phyloP scores from a whole-genome alignment of 2,113 vertebrate species.

The Microtus pennsylvanicus region DNA sequence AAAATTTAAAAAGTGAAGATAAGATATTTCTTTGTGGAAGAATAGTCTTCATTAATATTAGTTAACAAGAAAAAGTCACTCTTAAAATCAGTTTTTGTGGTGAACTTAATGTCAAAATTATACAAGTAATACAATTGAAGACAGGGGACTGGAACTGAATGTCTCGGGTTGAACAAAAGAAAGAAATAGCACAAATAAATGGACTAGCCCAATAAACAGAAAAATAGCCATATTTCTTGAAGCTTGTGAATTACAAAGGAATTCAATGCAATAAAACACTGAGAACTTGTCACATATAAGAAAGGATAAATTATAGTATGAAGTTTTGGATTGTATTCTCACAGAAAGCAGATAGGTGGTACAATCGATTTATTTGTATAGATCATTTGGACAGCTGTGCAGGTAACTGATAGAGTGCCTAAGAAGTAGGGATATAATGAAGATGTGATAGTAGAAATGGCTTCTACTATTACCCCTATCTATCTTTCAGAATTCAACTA shows the following conservation, averaged over 20 bases:
- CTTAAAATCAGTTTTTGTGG: neutral
- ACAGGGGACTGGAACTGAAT: fast-evolving
- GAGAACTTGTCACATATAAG: neutral
- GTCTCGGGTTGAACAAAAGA: neutral
- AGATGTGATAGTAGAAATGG: neutral
- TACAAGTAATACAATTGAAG: neutral
- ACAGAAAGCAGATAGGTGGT: neutral
- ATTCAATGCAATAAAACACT: neutral
- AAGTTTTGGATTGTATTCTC: neutral
- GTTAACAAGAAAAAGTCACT: neutral
- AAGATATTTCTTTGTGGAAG: neutral
- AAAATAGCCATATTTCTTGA: neutral
- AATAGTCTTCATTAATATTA: neutral
- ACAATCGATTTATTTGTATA: neutral
- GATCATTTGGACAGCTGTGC: neutral
- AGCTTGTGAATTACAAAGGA: neutral
- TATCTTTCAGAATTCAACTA: neutral
- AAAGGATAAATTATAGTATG: too few relatives aligned
- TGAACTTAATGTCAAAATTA: neutral
- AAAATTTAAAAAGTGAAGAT: neutral
- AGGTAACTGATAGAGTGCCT: neutral
- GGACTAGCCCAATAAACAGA: neutral
- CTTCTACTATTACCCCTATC: too few relatives aligned
- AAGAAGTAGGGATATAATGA: neutral
- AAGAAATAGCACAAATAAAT: neutral